These are phyloP conservation scores for Gymnocypris eckloni DNA, from an alignment of 2,797 vertebrate genomes.

Conservation along the genomic window DNA sequence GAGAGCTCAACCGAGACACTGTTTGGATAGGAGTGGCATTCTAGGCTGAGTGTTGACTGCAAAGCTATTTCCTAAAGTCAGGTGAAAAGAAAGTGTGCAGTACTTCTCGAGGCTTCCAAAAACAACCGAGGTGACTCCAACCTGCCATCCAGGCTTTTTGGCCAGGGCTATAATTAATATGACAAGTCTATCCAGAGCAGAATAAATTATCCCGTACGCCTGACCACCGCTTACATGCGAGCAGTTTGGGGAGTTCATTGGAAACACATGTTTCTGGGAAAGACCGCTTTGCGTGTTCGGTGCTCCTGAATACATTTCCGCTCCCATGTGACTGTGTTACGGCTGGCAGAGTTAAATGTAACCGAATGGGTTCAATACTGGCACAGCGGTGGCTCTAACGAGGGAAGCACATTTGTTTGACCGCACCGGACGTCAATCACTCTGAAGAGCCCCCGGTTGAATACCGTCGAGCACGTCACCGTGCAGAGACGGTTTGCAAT, in stretches of 20 bases:
- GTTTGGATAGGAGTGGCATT: conserved; percentile 63
- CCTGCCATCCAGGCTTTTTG: conserved; percentile 57
- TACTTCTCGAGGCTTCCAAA: conserved; percentile 58
- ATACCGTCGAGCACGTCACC: conserved; percentile 41
- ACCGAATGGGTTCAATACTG: conserved; percentile 51
- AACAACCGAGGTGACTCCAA: conserved; percentile 59
- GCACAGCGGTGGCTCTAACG: conserved; percentile 34
- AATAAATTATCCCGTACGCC: conserved; percentile 70
- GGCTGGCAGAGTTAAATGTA: conserved; percentile 52
- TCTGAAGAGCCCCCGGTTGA: conserved; percentile 29
- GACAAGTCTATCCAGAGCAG: conserved; percentile 60
- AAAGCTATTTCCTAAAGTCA: conserved; percentile 52
- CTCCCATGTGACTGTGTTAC: conserved; percentile 55
- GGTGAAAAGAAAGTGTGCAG: conserved; percentile 52
- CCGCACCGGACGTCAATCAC: conserved; percentile 28
- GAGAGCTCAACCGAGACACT: conserved; percentile 61
- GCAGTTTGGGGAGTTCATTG: conserved; percentile 66
- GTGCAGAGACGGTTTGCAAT: conserved; percentile 33
- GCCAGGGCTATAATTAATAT: conserved; percentile 63
- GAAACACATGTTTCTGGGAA: conserved; percentile 73
- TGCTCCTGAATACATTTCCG: conserved; percentile 78
- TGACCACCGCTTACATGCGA: conserved; percentile 68
- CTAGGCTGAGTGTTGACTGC: conserved; percentile 63
- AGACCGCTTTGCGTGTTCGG: conserved; percentile 66
- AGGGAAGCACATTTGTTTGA: conserved; percentile 29